These are phyloP conservation scores for Epicauta chinensis DNA, from an alignment of 1,140 invertebrate genomes.

Conservation along the genomic window DNA sequence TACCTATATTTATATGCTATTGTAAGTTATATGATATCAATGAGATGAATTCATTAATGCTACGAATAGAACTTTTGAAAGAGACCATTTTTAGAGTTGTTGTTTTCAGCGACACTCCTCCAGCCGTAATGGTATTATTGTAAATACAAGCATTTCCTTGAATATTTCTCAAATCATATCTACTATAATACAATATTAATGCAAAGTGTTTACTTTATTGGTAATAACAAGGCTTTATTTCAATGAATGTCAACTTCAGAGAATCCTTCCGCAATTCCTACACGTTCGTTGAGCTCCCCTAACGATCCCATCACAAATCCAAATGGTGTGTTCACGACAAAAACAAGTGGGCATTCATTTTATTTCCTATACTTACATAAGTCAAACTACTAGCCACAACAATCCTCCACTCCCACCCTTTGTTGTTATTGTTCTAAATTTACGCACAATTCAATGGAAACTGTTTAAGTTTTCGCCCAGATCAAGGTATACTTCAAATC, in stretches of 20 bases:
- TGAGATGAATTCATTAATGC: too few relatives aligned
- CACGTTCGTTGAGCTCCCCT: constrained; percentile 18
- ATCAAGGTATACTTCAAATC: neutral
- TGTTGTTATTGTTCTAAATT: neutral
- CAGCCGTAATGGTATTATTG: neutral
- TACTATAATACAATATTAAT: constrained; percentile 15
- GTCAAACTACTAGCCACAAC: constrained; percentile 1
- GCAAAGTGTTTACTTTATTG: constrained; percentile 24
- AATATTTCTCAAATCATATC: constrained; percentile 4
- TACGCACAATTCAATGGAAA: neutral
- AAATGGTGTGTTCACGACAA: constrained; percentile 28
- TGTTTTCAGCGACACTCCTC: too few relatives aligned
- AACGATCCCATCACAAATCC: constrained; percentile 26
- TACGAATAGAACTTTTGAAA: too few relatives aligned
- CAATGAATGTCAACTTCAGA: constrained; percentile 27
- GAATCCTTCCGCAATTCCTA: constrained; percentile 22
- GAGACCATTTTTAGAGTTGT: too few relatives aligned
- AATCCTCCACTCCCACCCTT: neutral
- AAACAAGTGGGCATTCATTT: constrained; percentile 23
- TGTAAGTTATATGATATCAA: too few relatives aligned
- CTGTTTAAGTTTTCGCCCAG: neutral
- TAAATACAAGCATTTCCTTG: constrained; percentile 7
- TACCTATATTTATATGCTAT: neutral
- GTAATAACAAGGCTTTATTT: constrained; percentile 28
- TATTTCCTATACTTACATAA: constrained; percentile 4